Conservation (phyloP, 1,140 invertebrate species). For the Philotrypesis tridentata region DNA sequence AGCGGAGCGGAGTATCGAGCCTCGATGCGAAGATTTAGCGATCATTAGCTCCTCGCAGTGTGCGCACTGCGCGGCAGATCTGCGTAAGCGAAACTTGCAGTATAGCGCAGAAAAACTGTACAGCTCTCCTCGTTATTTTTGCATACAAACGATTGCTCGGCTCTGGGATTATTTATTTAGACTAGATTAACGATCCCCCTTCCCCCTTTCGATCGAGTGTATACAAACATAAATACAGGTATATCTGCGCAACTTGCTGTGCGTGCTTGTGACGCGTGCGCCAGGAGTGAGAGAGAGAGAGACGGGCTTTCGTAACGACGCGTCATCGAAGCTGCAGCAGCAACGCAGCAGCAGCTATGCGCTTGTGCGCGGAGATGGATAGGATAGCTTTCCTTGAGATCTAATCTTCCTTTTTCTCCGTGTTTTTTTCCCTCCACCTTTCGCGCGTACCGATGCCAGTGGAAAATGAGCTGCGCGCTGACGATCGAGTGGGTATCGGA, state of each 20-base stretch:
- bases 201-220: not conserved
- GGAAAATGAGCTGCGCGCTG: conserved; percentile 11
- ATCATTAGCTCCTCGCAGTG: conserved; percentile 45
- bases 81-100: not conserved
- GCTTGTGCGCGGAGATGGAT: conserved; percentile 17
- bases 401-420: conserved; percentile 11
- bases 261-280: not conserved
- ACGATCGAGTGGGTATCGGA: not conserved
- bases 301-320: conserved; percentile 19
- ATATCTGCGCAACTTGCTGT: not conserved
- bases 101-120: no score
- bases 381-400: conserved; percentile 31
- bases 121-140: conserved; percentile 50
- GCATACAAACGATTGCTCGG: conserved; percentile 51
- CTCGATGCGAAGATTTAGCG: not conserved
- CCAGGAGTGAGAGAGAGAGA: not conserved
- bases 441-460: not conserved
- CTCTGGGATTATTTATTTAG: conserved; percentile 57
- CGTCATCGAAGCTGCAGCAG: conserved; percentile 2
- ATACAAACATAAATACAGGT: not conserved
- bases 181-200: conserved; percentile 38
- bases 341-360: not conserved
- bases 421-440: not conserved
- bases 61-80: no score
- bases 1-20: not conserved